Conservation (phyloP, 2,888 invertebrate genomes). For the Xestia sexstrigata region DNA sequence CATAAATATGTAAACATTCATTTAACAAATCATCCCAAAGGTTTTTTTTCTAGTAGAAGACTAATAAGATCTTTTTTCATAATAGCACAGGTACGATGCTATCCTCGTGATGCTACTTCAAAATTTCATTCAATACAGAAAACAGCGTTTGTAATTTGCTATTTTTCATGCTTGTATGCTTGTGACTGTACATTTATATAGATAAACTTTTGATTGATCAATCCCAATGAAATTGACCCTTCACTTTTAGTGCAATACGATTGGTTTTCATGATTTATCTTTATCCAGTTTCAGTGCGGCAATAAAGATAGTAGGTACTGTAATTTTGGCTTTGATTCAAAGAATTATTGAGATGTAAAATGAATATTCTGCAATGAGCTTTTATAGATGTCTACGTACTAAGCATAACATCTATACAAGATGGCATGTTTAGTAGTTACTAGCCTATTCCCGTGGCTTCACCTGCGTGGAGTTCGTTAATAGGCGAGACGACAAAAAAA, state of each 20-base stretch:
- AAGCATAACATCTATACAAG: neutral
- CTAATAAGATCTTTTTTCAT: too few species aligned
- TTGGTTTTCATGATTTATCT: constrained; percentile 25
- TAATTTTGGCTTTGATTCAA: neutral
- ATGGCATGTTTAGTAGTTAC: neutral
- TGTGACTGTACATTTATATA: neutral
- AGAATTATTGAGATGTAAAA: neutral
- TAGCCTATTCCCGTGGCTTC: neutral
- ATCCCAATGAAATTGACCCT: neutral
- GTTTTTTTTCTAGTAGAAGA: too few species aligned
- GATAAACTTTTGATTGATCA: constrained; percentile 21
- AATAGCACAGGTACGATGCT: neutral
- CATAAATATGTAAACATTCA: neutral
- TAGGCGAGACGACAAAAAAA: neutral
- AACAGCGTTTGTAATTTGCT: neutral
- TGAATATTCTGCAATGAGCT: neutral
- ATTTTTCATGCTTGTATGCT: neutral
- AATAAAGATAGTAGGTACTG: constrained; percentile 1
- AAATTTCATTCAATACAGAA: neutral
- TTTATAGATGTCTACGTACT: too few species aligned
- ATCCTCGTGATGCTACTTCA: too few species aligned
- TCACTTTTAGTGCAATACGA: constrained; percentile 3
- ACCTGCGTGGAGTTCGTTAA: neutral
- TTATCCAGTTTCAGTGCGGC: neutral
- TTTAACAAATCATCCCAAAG: too few species aligned